Evolutionary conservation across 2,797 vertebrate genomes (phyloP), one percentile per base, ranked within the genome.

Genomic region (Apodemus agrarius): DNA sequence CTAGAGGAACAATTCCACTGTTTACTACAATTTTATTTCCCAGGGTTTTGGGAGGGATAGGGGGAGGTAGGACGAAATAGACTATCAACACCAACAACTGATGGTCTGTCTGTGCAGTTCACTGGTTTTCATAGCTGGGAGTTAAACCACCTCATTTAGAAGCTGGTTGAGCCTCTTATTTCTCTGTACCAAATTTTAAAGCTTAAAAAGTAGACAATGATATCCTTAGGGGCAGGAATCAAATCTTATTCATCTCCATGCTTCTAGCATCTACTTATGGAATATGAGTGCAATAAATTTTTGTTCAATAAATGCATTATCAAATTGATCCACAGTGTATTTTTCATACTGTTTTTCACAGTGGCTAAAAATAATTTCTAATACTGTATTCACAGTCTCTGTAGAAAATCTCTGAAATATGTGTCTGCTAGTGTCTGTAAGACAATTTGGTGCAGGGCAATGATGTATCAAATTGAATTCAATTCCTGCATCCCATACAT

Each of bases 291-390:
- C 63, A 94, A 80, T 61, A 96, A 65, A 92, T 81, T 78, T 90
- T 96, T 96, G 52, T 79, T 92, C 89, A 90, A 34, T 67, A 94
- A 81, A 95, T 52, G 19, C 3, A 97, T 86, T 92, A 93, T 92
- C 95, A 92, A 96, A 80, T 92, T 21, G 4, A 97, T 81, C 43
- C 63, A 90, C 29, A 75, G 59, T 83, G 3, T 89, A 81, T 84
- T 96, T 93, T 97, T 91, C 89, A 81, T 87, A 81, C 54, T 92
- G 54, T 76, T 96, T 93, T 97, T 94, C 89, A 78, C 74, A 81
- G 29, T 94, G 37, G n/a, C n/a, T 91, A 96, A 86, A 92, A 96
- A 88, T 90, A 96, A 90, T 74, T 94, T 74, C 29, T 65, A 92
- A 89, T 79, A 93, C 14, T 81, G 1, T 78, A 93, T 37, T 52